A percentile compares a stretch with the other conserved stretches of the same genome.
These are phyloP conservation scores for Trachelus tabidus DNA, from an alignment of 2,888 invertebrate genomes.

Conservation along the genomic window DNA sequence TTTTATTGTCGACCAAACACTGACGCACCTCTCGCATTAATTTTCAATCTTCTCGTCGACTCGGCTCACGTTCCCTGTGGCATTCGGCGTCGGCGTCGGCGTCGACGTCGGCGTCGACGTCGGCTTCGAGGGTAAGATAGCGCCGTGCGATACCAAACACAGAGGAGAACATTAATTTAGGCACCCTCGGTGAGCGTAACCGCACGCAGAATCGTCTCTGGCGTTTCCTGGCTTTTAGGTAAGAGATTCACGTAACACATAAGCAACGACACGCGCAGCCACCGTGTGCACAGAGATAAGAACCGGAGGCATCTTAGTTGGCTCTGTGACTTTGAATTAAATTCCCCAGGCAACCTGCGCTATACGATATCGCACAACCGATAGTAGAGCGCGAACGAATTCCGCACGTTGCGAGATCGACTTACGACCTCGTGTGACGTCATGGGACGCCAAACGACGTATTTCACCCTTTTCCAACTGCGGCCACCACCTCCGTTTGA, in stretches of 20 bases:
- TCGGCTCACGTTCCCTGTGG: slow-evolving; percentile 58
- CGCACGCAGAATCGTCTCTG: slow-evolving; percentile 38
- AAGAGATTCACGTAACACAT: slow-evolving; percentile 66
- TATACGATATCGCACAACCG: no score
- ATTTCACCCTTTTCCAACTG: no score
- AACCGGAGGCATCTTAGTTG: slow-evolving; percentile 46
- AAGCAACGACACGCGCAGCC: slow-evolving; percentile 61
- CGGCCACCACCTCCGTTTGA: no score
- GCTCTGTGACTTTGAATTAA: slow-evolving; percentile 50
- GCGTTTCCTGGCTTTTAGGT: slow-evolving; percentile 51
- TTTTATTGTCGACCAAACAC: no score
- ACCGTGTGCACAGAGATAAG: slow-evolving; percentile 65
- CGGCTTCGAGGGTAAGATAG: slow-evolving; percentile 39
- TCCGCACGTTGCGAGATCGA: no score
- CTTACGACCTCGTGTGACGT: no score
- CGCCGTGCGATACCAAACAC: slow-evolving; percentile 49
- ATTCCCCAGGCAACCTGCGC: slow-evolving; percentile 29
- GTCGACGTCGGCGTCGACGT: slow-evolving; percentile 31
- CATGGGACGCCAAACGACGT: no score
- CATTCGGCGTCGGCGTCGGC: slow-evolving; percentile 23
- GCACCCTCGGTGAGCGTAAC: slow-evolving; percentile 18
- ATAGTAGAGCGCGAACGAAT: no score
- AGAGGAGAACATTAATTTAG: slow-evolving; percentile 55
- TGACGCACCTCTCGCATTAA: slow-evolving; percentile 27
- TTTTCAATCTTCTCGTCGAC: slow-evolving; percentile 56